Conservation (phyloP, 1,140 invertebrate species). For the Caenorhabditis remanei region DNA sequence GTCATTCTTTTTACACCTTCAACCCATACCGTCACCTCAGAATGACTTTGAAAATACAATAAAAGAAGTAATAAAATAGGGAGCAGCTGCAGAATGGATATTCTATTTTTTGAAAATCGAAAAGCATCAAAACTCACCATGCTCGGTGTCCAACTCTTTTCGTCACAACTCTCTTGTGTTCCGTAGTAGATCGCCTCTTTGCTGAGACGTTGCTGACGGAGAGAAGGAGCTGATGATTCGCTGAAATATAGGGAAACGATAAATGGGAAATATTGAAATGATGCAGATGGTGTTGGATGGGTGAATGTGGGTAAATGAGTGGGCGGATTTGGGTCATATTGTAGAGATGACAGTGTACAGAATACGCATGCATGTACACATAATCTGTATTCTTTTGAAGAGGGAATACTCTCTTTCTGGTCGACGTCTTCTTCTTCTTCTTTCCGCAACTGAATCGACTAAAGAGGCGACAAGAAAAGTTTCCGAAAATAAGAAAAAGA, state of each 20-base stretch:
- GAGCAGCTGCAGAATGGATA: neutral
- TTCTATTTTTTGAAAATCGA: neutral
- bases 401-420: neutral
- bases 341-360: neutral
- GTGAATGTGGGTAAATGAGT: neutral
- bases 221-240: slow-evolving; percentile 64
- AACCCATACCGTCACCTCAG: slow-evolving; percentile 35
- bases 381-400: slow-evolving; percentile 37
- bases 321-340: slow-evolving; percentile 11
- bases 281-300: neutral
- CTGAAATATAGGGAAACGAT: slow-evolving; percentile 39
- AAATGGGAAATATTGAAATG: neutral
- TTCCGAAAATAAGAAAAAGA: slow-evolving; percentile 28
- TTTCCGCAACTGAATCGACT: slow-evolving; percentile 1
- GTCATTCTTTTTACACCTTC: neutral
- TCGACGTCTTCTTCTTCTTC: too few relatives aligned
- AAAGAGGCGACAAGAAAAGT: slow-evolving; percentile 34
- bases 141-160: slow-evolving; percentile 60
- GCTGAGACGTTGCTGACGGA: slow-evolving; percentile 53
- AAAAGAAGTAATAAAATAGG: neutral
- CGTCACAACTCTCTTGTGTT: slow-evolving; percentile 59
- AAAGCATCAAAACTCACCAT: slow-evolving; percentile 51
- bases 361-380: slow-evolving; percentile 6
- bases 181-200: slow-evolving; percentile 64
- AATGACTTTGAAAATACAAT: neutral